These are phyloP conservation scores for Achatina immaculata DNA, from an alignment of 1,140 invertebrate genomes.

Conservation along the genomic window DNA sequence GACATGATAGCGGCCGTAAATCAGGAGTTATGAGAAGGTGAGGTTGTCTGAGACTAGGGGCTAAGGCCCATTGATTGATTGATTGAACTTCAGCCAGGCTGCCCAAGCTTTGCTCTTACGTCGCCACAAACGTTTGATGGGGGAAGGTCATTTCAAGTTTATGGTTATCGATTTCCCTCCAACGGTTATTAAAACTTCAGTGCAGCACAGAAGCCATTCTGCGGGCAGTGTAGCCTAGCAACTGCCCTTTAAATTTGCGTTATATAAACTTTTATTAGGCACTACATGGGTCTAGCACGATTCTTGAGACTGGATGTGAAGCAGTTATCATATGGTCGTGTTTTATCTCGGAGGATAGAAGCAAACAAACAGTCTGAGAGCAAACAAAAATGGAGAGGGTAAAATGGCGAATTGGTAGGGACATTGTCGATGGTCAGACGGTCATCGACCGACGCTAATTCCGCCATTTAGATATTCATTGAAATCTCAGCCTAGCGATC, in stretches of 20 bases:
- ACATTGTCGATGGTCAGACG: background rate
- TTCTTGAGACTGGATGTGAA: background rate
- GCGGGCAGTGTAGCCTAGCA: background rate
- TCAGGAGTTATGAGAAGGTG: background rate
- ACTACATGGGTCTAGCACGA: background rate
- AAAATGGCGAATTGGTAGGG: no score
- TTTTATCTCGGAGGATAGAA: no score
- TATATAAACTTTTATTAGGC: background rate
- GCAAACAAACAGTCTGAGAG: no score
- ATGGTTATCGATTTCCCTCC: background rate
- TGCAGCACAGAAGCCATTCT: background rate
- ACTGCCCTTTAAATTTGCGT: background rate
- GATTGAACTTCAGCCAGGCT: background rate
- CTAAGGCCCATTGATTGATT: slow-evolving; percentile 1
- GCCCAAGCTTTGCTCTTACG: background rate
- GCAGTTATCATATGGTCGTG: no score
- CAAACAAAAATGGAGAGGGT: no score
- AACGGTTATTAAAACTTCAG: background rate
- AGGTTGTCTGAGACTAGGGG: background rate
- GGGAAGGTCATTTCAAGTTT: slow-evolving; percentile 13
- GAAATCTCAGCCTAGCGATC: background rate
- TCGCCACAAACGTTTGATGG: slow-evolving; percentile 4
- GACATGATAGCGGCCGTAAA: background rate
- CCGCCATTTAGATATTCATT: background rate
- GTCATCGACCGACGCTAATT: background rate